Conservation (phyloP, 2,113 vertebrate species). For the Pavo muticus region DNA sequence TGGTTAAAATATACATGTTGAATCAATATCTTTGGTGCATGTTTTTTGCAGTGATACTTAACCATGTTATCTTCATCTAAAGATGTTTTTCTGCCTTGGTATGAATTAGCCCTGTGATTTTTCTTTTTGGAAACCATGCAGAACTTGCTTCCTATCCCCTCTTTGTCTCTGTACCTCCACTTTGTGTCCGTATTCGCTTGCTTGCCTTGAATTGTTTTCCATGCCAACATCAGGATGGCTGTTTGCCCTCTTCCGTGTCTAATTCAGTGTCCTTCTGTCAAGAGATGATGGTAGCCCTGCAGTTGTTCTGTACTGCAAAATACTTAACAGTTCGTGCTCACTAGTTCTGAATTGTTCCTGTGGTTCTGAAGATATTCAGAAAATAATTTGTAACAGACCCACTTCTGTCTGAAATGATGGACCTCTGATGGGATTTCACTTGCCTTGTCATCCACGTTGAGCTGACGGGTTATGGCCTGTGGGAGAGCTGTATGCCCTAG, state of each 20-base stretch:
- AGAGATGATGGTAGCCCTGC: background rate
- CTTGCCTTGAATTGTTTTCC: background rate
- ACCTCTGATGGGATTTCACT: too few relatives aligned
- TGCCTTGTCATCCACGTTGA: too few relatives aligned
- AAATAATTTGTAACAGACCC: too few relatives aligned
- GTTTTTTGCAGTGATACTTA: background rate
- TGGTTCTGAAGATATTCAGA: background rate
- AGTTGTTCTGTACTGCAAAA: background rate
- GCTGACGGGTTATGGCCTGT: background rate
- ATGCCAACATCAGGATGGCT: fast-evolving
- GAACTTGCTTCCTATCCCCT: background rate
- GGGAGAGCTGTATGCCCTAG: background rate
- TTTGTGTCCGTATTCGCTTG: background rate
- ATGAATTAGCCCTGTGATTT: background rate
- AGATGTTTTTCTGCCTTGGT: background rate
- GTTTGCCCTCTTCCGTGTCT: fast-evolving
- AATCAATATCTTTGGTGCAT: background rate
- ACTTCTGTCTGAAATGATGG: too few relatives aligned
- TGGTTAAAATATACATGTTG: background rate
- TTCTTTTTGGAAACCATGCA: background rate
- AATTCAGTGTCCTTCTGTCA: background rate
- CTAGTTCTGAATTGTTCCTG: background rate
- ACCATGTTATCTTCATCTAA: background rate
- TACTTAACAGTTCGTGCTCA: background rate
- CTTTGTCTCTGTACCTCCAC: background rate